A percentile compares a stretch with the other conserved stretches of the same genome.
Conservation (phyloP, 1,140 invertebrate species). For the Metaphire vulgaris region DNA sequence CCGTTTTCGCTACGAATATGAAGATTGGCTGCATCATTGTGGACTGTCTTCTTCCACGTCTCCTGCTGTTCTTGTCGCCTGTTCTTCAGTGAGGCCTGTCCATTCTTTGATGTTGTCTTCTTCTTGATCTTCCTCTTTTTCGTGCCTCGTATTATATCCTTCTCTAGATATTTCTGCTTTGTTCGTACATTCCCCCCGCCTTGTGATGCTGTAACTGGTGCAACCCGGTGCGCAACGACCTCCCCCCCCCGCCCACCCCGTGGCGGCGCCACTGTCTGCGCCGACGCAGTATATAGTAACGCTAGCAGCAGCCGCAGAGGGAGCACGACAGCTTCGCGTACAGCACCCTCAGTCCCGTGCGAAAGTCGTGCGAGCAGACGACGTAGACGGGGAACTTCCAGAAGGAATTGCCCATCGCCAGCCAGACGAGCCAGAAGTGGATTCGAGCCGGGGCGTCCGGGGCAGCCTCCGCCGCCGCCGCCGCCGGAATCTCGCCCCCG, state of each 20-base stretch:
- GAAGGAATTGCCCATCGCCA: conserved; percentile 85
- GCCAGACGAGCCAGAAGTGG: conserved; percentile 86
- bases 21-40: no score
- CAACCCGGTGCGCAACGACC: not conserved
- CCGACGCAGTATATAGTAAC: no score
- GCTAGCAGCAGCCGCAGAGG: not conserved
- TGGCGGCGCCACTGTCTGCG: not conserved
- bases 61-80: no score
- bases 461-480: conserved; percentile 36
- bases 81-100: no score
- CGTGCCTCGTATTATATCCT: not conserved
- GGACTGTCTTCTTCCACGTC: no score
- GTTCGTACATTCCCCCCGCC: not conserved
- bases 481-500: conserved; percentile 40
- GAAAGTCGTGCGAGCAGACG: conserved; percentile 79
- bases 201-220: not conserved
- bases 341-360: conserved; percentile 73
- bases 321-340: conserved; percentile 52
- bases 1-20: no score
- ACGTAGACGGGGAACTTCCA: conserved; percentile 88
- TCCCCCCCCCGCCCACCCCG: no score
- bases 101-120: no score
- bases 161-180: not conserved
- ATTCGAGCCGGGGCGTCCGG: conserved; percentile 68
- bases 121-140: no score